Percentiles rank a stretch among this genome's conserved stretches.
phyloP scores from a whole-genome alignment of 2,888 invertebrate species.

The Panorpa germanica region DNA sequence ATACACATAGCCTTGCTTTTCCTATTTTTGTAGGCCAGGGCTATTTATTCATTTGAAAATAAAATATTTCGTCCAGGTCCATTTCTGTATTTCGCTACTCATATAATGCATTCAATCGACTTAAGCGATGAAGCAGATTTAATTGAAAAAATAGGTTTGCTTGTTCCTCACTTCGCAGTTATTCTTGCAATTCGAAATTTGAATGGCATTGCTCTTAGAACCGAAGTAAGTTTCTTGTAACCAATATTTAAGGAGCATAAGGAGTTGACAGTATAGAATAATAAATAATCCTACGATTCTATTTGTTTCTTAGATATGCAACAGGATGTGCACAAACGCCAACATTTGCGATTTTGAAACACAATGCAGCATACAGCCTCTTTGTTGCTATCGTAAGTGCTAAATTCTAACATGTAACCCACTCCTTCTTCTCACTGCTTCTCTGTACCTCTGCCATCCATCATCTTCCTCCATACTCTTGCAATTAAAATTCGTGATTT shows the following conservation, averaged over 20 bases:
- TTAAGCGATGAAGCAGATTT: constrained; percentile 33
- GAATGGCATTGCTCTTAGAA: too few species aligned
- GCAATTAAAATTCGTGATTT: constrained; percentile 12
- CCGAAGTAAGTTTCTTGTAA: constrained; percentile 3
- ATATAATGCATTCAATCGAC: constrained; percentile 38
- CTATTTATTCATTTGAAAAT: too few species aligned
- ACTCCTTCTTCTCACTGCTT: too few species aligned
- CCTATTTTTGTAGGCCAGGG: too few species aligned
- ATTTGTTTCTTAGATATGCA: background rate
- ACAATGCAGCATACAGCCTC: too few species aligned
- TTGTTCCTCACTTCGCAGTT: constrained; percentile 51
- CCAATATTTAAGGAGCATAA: too few species aligned
- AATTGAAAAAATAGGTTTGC: constrained; percentile 45
- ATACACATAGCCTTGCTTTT: too few species aligned
- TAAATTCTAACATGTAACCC: too few species aligned
- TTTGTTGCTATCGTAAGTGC: too few species aligned
- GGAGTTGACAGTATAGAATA: background rate
- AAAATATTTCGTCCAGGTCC: constrained; percentile 45
- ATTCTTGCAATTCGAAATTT: constrained; percentile 25
- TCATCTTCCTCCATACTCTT: background rate
- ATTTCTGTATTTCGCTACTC: constrained; percentile 48
- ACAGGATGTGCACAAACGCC: too few species aligned
- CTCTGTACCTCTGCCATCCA: too few species aligned
- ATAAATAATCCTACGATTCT: background rate
- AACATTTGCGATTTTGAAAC: too few species aligned